phyloP scores from a whole-genome alignment of 2,797 vertebrate species.

The Cheracebus regulus region DNA sequence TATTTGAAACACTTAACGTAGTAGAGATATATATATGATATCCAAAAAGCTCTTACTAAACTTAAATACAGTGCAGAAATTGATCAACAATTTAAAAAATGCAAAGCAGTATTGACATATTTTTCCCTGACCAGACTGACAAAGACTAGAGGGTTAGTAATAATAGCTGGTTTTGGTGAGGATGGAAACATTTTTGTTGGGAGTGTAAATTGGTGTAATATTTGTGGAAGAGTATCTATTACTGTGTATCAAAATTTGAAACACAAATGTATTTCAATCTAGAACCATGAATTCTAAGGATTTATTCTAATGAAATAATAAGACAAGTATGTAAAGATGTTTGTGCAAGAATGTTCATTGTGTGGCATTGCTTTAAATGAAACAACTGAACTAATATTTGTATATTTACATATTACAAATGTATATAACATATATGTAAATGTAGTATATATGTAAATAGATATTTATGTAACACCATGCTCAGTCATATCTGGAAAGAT shows the following conservation, averaged over 20 bases:
- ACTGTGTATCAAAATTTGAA: background rate
- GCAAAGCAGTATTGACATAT: background rate
- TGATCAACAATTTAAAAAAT: background rate
- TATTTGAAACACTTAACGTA: background rate
- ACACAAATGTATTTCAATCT: background rate
- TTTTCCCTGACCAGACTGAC: background rate
- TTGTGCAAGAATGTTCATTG: background rate
- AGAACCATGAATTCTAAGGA: background rate
- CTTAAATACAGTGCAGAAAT: background rate
- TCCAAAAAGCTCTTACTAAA: background rate
- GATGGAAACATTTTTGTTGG: background rate
- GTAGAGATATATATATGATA: background rate
- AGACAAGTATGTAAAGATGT: background rate
- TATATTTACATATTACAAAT: background rate
- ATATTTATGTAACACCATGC: background rate
- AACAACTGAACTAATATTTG: background rate
- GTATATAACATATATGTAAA: background rate
- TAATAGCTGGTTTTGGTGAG: background rate
- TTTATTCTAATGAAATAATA: background rate
- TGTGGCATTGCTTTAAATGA: background rate
- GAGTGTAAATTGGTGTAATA: background rate
- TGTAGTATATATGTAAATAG: background rate
- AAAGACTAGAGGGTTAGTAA: background rate
- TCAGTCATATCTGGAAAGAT: background rate
- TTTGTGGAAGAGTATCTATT: background rate